Evolutionary conservation across 1,140 invertebrate genomes (phyloP).

Genomic region (Drosophila tropicalis): DNA sequence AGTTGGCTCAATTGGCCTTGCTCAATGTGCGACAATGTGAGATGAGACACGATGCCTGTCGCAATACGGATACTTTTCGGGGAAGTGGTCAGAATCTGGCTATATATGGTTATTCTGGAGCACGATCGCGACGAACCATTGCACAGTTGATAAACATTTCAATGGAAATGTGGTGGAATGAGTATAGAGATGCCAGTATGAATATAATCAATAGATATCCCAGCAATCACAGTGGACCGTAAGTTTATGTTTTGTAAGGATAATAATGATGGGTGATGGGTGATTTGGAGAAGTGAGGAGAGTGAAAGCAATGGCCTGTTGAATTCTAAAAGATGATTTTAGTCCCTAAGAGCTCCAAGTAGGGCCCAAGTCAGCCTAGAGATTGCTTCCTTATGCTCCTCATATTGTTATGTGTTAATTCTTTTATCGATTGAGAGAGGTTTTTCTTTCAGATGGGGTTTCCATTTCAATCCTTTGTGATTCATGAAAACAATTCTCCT

Average conservation of each 20-base stretch:
- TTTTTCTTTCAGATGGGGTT: too few species aligned
- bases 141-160: constrained; percentile 7
- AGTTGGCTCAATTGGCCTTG: constrained; percentile 52
- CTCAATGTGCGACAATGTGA: constrained; percentile 57
- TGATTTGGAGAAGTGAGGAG: too few species aligned
- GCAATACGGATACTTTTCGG: constrained; percentile 49
- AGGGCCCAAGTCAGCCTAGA: too few species aligned
- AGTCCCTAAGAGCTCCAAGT: too few species aligned
- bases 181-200: constrained; percentile 34
- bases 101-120: constrained; percentile 29
- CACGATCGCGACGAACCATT: neutral
- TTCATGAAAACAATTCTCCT: neutral
- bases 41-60: constrained; percentile 62
- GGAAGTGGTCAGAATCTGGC: constrained; percentile 66
- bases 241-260: constrained; percentile 7
- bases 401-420: too few species aligned
- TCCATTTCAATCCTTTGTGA: neutral
- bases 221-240: constrained; percentile 19
- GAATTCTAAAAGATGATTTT: too few species aligned
- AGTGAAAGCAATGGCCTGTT: too few species aligned
- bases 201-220: constrained; percentile 32
- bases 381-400: too few species aligned
- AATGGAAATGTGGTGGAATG: constrained; percentile 44
- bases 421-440: too few species aligned
- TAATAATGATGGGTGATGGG: too few species aligned